Base-by-base conservation (phyloP, 2,797 vertebrate genomes). In the Cetoscarus ocellatus region DNA sequence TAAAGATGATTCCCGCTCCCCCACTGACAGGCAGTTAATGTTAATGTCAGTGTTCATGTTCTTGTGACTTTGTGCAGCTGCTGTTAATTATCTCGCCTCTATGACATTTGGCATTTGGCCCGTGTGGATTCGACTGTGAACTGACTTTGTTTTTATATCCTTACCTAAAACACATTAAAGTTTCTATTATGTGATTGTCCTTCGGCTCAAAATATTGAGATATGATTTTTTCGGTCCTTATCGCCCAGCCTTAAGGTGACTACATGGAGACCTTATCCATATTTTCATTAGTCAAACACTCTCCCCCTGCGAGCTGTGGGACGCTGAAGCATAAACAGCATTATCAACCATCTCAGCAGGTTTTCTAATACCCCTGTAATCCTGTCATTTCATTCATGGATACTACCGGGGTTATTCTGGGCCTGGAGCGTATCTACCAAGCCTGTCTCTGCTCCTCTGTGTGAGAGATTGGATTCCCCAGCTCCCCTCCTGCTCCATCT, bases 361-460 rank as follows among this genome's bases (percentile, higher is more conserved):
- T 91, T 91, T 93, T 92, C 90, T 92, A 91, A 94, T 92, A 87
- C 90, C 87, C 78, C 86, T 86, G 87, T 94, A 94, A 95, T 94
- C 93, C 92, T 87, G 91, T 94, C 92, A 92, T 94, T 94, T 94
- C 91, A 93, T 94, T 93, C 91, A 91, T 86, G 84, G 86, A 86
- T 93, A 90, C 89, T 83, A 74, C 76, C 59, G 39, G 83, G 88
- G 91, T 91, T 92, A 90, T 90, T 88, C 85, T 74, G 61, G 78
- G 85, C 86, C 86, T 18, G 80, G 69, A 85, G 91, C 85, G 19
- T 87, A 90, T 93, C 92, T 91, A 70, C 82, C 80, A 56, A 27
- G 84, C 91, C 92, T 92, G 91, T 93, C 91, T 91, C 80, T 73
- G 79, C 91, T 92, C 81, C 84, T 92, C 92, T 88, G 86, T 83